These are phyloP conservation scores for Hipposideros armiger DNA, from an alignment of 2,113 vertebrate species.

Conservation along the genomic window DNA sequence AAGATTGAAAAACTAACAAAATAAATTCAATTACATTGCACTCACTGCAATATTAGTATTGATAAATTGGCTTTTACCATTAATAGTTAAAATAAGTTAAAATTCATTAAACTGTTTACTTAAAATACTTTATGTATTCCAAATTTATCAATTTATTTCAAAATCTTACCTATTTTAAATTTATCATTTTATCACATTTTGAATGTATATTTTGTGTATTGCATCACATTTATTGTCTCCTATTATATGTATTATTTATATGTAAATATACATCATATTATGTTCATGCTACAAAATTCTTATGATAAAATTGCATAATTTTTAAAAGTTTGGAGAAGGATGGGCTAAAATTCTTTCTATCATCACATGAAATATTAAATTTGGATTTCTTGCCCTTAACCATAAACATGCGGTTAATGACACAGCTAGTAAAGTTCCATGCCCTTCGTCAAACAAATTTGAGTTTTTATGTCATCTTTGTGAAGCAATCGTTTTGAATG, in stretches of 20 bases:
- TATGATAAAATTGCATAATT: background rate
- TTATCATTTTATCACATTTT: background rate
- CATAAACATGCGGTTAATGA: background rate
- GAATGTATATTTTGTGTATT: background rate
- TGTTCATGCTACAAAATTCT: background rate
- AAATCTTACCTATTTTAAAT: background rate
- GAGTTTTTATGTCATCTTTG: background rate
- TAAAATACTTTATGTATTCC: background rate
- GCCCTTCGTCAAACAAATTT: background rate
- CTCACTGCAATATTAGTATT: background rate
- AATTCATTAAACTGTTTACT: background rate
- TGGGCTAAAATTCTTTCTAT: background rate
- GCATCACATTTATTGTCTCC: background rate
- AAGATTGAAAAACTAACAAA: background rate
- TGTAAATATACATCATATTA: background rate
- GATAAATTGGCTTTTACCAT: background rate
- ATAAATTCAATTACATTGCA: background rate
- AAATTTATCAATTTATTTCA: background rate
- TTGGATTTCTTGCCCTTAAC: background rate
- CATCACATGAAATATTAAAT: background rate
- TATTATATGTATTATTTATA: background rate
- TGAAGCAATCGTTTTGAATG: background rate
- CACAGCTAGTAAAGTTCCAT: background rate
- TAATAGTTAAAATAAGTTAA: constrained; percentile 18
- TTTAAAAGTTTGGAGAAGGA: background rate